A percentile compares a stretch with the other conserved stretches of the same genome.
Conservation (phyloP, 2,888 invertebrate genomes). For the Platycheirus albimanus region DNA sequence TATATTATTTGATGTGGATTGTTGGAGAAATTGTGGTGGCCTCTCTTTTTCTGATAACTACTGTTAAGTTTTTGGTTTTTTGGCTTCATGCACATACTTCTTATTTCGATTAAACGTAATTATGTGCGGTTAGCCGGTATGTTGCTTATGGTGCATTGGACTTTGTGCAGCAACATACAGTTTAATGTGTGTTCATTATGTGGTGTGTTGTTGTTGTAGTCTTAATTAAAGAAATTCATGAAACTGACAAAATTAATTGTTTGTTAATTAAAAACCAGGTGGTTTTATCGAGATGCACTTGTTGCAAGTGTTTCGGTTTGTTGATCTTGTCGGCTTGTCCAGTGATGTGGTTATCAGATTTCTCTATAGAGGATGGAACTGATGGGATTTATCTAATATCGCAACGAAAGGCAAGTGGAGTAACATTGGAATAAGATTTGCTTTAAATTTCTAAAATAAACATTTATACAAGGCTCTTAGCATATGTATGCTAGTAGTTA, state of each 20-base stretch:
- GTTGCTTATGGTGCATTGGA: slow-evolving; percentile 49
- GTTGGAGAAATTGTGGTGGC: slow-evolving; percentile 66
- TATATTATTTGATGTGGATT: slow-evolving; percentile 32
- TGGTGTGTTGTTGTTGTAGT: slow-evolving; percentile 36
- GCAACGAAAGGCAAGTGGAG: slow-evolving; percentile 2
- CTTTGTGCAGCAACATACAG: slow-evolving; percentile 1
- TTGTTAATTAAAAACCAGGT: slow-evolving; percentile 61
- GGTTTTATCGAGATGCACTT: slow-evolving; percentile 43
- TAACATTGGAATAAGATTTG: background rate
- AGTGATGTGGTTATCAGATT: slow-evolving; percentile 47
- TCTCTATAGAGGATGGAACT: slow-evolving; percentile 45
- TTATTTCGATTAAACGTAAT: slow-evolving; percentile 28
- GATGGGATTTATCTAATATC: slow-evolving; percentile 6
- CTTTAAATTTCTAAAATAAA: no score
- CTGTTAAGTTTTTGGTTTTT: slow-evolving; percentile 60
- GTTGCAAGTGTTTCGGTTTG: slow-evolving; percentile 57
- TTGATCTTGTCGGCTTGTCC: slow-evolving; percentile 41
- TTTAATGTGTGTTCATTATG: slow-evolving; percentile 1
- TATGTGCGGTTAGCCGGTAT: slow-evolving; percentile 34
- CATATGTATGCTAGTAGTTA: no score
- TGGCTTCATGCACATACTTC: slow-evolving; percentile 66
- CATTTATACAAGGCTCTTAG: no score
- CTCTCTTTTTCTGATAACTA: slow-evolving; percentile 47
- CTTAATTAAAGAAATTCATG: slow-evolving; percentile 54
- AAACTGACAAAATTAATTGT: slow-evolving; percentile 61